Conservation (phyloP, 2,113 vertebrate genomes). For the Mastomys coucha region DNA sequence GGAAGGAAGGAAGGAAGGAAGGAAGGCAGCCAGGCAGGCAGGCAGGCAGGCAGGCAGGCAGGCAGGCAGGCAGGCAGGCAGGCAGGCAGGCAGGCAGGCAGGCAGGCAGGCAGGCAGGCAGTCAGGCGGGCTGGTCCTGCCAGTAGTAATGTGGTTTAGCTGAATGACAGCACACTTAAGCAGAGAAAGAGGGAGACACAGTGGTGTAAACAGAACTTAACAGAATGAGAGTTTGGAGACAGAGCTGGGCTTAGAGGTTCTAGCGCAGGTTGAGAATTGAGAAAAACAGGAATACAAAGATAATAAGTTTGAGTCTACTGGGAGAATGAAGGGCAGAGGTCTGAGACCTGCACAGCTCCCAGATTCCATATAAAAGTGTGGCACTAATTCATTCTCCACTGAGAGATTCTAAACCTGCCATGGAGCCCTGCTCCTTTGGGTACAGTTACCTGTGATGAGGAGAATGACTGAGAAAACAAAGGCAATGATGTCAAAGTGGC, state of each 20-base stretch:
- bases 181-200: neutral
- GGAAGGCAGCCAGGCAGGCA: neutral
- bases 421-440: neutral
- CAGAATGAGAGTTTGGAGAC: neutral
- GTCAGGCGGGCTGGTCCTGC: neutral
- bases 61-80: no score
- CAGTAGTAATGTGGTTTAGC: neutral
- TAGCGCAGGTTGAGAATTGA: neutral
- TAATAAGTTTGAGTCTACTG: neutral
- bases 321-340: neutral
- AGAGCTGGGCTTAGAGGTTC: neutral
- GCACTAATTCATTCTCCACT: neutral
- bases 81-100: neutral
- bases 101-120: neutral
- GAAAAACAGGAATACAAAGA: neutral
- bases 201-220: neutral
- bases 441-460: neutral
- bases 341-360: neutral
- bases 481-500: neutral
- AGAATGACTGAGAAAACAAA: neutral
- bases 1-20: neutral
- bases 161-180: neutral
- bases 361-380: neutral
- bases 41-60: no score
- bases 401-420: neutral